Evolutionary conservation across 2,113 vertebrate species (phyloP), one percentile per base, ranked within the genome.

Genomic region (Jaculus jaculus): DNA sequence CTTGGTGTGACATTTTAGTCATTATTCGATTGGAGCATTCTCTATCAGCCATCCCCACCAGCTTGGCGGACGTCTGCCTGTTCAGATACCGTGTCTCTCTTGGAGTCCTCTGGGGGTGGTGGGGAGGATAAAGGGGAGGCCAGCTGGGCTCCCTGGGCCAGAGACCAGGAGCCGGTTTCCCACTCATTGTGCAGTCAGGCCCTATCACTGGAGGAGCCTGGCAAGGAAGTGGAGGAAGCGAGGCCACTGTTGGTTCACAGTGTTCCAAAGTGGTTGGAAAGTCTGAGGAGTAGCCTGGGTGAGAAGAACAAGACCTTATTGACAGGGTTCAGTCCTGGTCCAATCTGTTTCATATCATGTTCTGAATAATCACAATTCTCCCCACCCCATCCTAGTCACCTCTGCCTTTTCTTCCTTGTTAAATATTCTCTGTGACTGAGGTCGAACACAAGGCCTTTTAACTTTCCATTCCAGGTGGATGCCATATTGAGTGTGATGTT

Each of bases 241-340:
- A 98, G 98, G 98, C 98, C 98, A 98, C 96, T 97, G 98, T 98
- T 98, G 91, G 98, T 98, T 98, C 97, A 98, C 95, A 99, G 98
- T 99, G 98, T 99, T 99, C 99, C 99, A 98, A 98, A 98, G 98
- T 54, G 87, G 98, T 98, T 98, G 98, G 99, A 99, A 99, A 99
- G 97, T 99, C 91, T 99, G 98, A 99, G 98, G 97, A 98, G 98
- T 32, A 96, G 98, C 97, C 97, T 94, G 98, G 98, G 97, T 98
- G 98, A 99, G 98, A 98, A 98, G 98, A 99, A 98, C 98, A 98
- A 98, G 98, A 98, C 98, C 98, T 98, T 98, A 98, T 97, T 99
- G 99, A 99, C 98, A 98, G 97, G 94, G 96, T 97, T 98, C 97
- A 98, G 96, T 98, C 95, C 94, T 73, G 95, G 95, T 97, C 95